phyloP scores from a whole-genome alignment of 2,113 vertebrate species.

The Spheniscus mendiculus region DNA sequence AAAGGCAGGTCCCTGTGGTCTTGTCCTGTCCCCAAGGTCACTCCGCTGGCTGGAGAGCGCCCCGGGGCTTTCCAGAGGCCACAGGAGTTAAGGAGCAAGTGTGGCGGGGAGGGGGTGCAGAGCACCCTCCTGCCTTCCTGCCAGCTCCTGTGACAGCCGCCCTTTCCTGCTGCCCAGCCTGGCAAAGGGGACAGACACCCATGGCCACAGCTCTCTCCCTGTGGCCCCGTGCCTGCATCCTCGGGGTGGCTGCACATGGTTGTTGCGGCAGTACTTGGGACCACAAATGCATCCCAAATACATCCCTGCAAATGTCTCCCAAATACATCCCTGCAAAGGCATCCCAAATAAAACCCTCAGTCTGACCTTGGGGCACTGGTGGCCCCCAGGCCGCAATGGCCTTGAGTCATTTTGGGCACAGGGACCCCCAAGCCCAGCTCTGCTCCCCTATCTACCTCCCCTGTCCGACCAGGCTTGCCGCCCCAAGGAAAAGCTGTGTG shows the following conservation, averaged over 20 bases:
- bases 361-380: not conserved
- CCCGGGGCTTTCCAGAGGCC: not conserved
- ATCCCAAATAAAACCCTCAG: not conserved
- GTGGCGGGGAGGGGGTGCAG: not conserved
- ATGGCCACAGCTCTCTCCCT: not conserved
- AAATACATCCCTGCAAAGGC: not conserved
- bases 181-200: not conserved
- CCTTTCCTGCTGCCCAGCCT: not conserved
- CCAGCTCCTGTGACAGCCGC: not conserved
- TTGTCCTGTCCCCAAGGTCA: not conserved
- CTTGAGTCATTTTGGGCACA: not conserved
- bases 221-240: fast-evolving
- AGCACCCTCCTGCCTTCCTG: not conserved
- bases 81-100: not conserved
- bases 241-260: fast-evolving
- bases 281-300: not conserved
- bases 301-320: too few relatives aligned
- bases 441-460: not conserved
- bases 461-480: fast-evolving
- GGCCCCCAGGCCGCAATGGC: not conserved
- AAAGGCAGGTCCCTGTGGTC: not conserved
- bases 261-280: fast-evolving
- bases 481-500: not conserved
- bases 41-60: not conserved
- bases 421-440: not conserved